Evolutionary conservation across 2,888 invertebrate species (phyloP), one percentile per base, ranked within the genome.

Genomic region (Nudaria mundana): DNA sequence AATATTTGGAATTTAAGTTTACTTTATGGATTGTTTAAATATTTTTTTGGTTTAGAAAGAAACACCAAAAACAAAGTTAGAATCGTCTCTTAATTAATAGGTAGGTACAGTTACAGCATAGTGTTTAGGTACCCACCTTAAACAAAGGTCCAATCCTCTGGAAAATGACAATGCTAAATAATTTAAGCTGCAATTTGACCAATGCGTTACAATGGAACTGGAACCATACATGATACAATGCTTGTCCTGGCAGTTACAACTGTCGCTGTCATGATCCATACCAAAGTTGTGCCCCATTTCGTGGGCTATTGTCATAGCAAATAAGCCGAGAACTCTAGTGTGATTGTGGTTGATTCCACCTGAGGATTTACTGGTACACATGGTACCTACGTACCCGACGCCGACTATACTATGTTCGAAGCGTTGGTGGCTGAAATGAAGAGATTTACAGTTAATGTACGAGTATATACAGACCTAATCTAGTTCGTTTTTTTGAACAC

Each of bases 141-240:
- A 69, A 66, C 98, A 98, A 73, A 98, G 97, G 81, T 98, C 98
- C 96, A 98, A 97, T 11, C 98, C 98, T 53, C 96, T 95, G 52
- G 96, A 95, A 75, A 98, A 97, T 0, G 97, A 95, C 38, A 95
- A 89, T 1, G 95, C 94, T 33, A 99, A 84, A 58, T 96, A 95
- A 65, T 96, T 94, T 53, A 96, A 88, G 60, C 98, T 98, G 79
- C 98, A 99, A 0, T 95, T 94, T 6, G 98, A 98, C 98, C 99
- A 99, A 63, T 95, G 95, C 0, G 93, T 93, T 0, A 97, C 97
- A 11, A 92, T 91, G 52, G 97, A 96, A 62, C 97, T 97, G 8
- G 96, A 95, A 0, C 98, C 94, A 4, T 97, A 95, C 99, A 99
- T 99, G 55, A 99, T 98, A 69, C 99, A 99, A 54, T 95, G 93